Percentiles rank a stretch among this genome's conserved stretches.
These are phyloP conservation scores for Slavum lentiscoides DNA, from an alignment of 2,888 invertebrate species.

Conservation along the genomic window DNA sequence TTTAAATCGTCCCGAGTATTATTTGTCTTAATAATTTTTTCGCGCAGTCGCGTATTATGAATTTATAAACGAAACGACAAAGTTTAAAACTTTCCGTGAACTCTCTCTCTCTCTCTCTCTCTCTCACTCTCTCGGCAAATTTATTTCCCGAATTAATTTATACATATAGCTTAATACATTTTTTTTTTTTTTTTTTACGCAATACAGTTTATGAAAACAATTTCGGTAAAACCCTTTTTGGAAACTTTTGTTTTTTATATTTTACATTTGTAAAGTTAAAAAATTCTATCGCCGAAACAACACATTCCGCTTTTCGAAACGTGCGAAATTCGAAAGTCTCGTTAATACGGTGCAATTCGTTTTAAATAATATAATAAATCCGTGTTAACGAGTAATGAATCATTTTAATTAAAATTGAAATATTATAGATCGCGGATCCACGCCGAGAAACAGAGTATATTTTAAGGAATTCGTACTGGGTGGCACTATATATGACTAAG, in stretches of 20 bases:
- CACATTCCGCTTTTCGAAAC: neutral
- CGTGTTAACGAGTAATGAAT: no score
- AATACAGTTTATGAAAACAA: slow-evolving; percentile 6
- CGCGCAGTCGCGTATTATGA: slow-evolving; percentile 1
- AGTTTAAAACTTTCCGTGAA: slow-evolving; percentile 19
- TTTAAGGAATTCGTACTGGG: no score
- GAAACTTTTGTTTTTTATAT: slow-evolving; percentile 14
- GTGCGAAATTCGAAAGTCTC: neutral
- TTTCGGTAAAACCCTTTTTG: slow-evolving; percentile 3
- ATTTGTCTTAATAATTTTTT: slow-evolving; percentile 30
- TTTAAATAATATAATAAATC: no score
- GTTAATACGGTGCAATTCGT: no score
- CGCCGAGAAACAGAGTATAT: no score
- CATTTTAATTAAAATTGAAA: no score
- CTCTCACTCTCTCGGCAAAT: neutral
- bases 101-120: no score
- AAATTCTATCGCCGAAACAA: neutral
- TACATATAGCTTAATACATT: neutral
- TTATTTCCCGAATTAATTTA: slow-evolving; percentile 25
- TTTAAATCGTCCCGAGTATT: neutral
- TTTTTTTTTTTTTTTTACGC: no score
- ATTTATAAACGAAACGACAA: slow-evolving; percentile 11
- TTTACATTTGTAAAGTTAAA: neutral
- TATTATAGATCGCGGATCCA: no score
- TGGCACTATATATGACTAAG: no score